Conservation (phyloP, 2,113 vertebrate genomes). For the Rhipidura dahli region DNA sequence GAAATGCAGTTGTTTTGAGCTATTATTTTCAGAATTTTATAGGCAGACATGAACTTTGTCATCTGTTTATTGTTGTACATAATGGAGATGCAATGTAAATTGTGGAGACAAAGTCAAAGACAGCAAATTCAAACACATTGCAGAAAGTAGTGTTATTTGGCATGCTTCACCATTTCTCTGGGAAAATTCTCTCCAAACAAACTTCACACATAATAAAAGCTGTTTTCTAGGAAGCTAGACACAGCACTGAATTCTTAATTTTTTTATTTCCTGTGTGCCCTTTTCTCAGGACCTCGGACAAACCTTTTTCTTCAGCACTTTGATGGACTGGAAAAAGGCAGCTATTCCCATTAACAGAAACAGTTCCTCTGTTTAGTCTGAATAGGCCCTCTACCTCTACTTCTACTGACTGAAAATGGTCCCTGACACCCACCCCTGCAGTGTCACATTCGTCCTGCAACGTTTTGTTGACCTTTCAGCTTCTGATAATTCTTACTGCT, state of each 20-base stretch:
- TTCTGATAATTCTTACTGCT: background rate
- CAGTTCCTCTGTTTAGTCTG: background rate
- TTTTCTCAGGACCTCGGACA: background rate
- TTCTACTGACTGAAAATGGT: background rate
- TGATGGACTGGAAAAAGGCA: background rate
- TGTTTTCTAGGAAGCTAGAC: background rate
- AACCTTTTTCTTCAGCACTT: background rate
- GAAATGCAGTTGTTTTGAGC: background rate
- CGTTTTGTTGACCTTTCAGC: background rate
- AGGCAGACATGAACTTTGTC: background rate
- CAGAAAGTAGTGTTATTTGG: background rate
- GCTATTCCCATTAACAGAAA: background rate
- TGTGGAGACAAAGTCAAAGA: background rate
- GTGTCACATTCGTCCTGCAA: background rate
- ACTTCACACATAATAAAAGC: background rate
- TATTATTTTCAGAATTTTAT: background rate
- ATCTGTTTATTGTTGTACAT: background rate
- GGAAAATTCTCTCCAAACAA: background rate
- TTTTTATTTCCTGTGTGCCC: background rate
- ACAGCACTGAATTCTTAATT: background rate
- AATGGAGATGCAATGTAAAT: background rate
- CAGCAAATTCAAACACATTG: background rate
- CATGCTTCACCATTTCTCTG: background rate
- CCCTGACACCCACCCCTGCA: background rate
- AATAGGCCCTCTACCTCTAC: background rate